A percentile compares a stretch with the other conserved stretches of the same genome.
Evolutionary conservation across 2,113 vertebrate genomes (phyloP).

Genomic region (Sphyrna mokarran): DNA sequence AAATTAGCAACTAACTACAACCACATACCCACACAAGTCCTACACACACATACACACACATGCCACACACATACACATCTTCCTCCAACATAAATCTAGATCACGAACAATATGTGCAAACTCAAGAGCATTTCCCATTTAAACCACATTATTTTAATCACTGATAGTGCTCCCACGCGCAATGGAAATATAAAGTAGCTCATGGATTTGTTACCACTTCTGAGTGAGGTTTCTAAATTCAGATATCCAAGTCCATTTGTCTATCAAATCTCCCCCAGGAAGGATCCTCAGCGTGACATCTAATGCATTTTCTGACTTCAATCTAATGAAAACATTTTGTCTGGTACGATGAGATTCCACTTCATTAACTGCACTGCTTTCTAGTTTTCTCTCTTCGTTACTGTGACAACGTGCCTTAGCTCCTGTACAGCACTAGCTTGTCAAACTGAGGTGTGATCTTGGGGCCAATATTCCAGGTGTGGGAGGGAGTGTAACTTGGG

Average conservation of each 20-base stretch:
- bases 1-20: background rate
- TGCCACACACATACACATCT: background rate
- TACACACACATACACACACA: background rate
- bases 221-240: background rate
- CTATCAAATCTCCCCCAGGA: slow-evolving; percentile 8
- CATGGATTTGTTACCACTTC: background rate
- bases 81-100: background rate
- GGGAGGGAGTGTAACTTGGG: background rate
- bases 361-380: slow-evolving; percentile 1
- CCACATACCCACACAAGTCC: background rate
- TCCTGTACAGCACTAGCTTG: background rate
- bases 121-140: background rate
- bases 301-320: slow-evolving; percentile 27
- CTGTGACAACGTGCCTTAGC: background rate
- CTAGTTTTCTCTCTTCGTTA: background rate
- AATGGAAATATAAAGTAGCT: background rate
- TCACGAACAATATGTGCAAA: background rate
- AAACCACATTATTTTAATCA: background rate
- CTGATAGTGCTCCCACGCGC: background rate
- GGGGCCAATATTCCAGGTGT: background rate
- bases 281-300: background rate
- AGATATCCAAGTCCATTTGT: slow-evolving; percentile 12
- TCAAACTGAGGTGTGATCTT: background rate
- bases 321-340: slow-evolving; percentile 17
- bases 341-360: background rate